Conservation (phyloP, 2,113 vertebrate genomes). For the Excalfactoria chinensis region DNA sequence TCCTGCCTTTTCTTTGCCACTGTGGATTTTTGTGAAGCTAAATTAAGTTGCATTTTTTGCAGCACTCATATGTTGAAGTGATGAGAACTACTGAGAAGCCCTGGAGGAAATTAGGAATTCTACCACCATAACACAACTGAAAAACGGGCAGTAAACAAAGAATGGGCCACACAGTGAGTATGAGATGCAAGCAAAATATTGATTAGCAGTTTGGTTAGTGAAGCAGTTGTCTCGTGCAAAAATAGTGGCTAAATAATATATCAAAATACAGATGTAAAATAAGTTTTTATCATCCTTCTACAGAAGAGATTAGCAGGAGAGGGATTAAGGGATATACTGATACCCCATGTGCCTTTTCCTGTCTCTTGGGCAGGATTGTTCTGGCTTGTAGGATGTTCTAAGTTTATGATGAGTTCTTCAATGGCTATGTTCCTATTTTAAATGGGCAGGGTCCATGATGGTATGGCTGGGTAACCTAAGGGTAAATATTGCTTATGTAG, state of each 20-base stretch:
- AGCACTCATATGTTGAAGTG: not conserved
- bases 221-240: not conserved
- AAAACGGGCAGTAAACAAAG: conserved; percentile 22
- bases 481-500: not conserved
- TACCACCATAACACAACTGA: not conserved
- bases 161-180: not conserved
- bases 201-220: conserved; percentile 5
- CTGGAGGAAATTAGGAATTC: conserved; percentile 29
- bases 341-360: not conserved
- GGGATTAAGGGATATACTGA: not conserved
- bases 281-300: not conserved
- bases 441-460: not conserved
- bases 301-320: not conserved
- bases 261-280: not conserved
- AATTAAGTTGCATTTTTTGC: conserved; percentile 18
- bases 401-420: not conserved
- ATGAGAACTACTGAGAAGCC: not conserved
- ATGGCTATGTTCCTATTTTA: not conserved
- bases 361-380: not conserved
- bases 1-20: not conserved
- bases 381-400: not conserved
- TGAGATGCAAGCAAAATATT: conserved; percentile 28
- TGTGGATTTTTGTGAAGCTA: not conserved
- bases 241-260: not conserved
- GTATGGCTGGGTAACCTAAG: not conserved